Evolutionary conservation across 2,113 vertebrate genomes (phyloP).

Genomic region (Engystomops pustulosus): DNA sequence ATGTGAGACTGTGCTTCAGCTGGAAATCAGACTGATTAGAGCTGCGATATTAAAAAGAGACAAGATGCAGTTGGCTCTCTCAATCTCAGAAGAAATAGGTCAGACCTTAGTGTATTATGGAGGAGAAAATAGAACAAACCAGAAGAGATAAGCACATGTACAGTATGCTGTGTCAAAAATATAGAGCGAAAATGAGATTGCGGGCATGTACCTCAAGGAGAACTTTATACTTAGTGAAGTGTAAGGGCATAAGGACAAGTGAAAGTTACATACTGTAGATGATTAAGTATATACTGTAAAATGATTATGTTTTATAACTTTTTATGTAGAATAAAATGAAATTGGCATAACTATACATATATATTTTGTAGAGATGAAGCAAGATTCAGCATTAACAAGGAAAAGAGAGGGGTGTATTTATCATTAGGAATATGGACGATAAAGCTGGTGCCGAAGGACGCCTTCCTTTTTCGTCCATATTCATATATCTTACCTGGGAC

Average conservation of each 20-base stretch:
- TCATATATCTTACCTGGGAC: too few relatives aligned
- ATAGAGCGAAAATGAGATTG: background rate
- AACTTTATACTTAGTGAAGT: background rate
- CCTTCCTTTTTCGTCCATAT: too few relatives aligned
- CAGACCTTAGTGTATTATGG: conserved; percentile 30
- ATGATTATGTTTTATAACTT: too few relatives aligned
- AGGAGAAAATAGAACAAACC: conserved; percentile 35
- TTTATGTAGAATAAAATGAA: too few relatives aligned
- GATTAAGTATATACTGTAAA: too few relatives aligned
- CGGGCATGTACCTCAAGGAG: background rate
- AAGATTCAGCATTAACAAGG: too few relatives aligned
- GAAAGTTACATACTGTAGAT: too few relatives aligned
- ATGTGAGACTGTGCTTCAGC: conserved; percentile 40
- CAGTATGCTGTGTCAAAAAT: conserved; percentile 4
- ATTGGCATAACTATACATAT: too few relatives aligned
- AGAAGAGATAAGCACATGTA: conserved; percentile 25
- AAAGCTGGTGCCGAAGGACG: too few relatives aligned
- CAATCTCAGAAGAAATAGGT: conserved; percentile 38
- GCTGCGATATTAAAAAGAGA: conserved; percentile 36
- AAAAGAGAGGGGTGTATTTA: too few relatives aligned
- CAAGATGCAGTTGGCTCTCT: conserved; percentile 37
- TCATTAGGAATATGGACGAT: too few relatives aligned
- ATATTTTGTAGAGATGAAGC: too few relatives aligned
- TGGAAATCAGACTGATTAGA: conserved; percentile 48
- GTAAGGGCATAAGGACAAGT: background rate